Percentiles rank a stretch among this genome's conserved stretches.
Evolutionary conservation across 2,113 vertebrate species (phyloP).

Genomic region (Cyprinodon brontotheroides): DNA sequence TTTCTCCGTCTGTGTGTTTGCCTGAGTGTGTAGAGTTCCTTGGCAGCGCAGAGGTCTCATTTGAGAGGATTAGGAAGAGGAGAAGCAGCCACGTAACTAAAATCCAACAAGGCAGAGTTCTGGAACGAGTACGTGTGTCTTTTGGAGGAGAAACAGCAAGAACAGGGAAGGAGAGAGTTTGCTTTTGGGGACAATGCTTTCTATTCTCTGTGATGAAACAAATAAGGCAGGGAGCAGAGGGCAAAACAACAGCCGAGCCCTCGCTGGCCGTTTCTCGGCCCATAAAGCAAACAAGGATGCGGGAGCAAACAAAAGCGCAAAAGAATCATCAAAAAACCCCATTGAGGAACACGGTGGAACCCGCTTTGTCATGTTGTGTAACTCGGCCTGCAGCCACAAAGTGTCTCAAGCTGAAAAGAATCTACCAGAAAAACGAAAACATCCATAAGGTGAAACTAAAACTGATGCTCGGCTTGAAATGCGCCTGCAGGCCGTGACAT

Average conservation of each 20-base stretch:
- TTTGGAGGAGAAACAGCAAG: not conserved
- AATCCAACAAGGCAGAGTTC: constrained; percentile 62
- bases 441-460: not conserved
- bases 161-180: constrained; percentile 25
- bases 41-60: constrained; percentile 71
- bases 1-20: constrained; percentile 37
- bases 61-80: constrained; percentile 78
- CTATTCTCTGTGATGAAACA: constrained; percentile 4
- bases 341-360: not conserved
- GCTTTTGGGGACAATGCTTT: constrained; percentile 10
- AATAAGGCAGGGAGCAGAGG: constrained; percentile 10
- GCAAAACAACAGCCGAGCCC: constrained; percentile 34
- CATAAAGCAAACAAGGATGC: constrained; percentile 53
- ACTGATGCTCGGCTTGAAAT: not conserved
- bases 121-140: constrained; percentile 19
- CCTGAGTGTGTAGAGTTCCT: constrained; percentile 47
- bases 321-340: constrained; percentile 15
- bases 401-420: not conserved
- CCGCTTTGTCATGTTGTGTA: constrained; percentile 25
- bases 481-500: not conserved
- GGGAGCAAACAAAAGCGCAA: constrained; percentile 20
- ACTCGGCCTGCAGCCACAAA: not conserved
- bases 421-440: not conserved
- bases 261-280: constrained; percentile 7
- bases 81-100: constrained; percentile 74